Percentiles rank a stretch among this genome's conserved stretches.
Evolutionary conservation across 2,797 vertebrate species (phyloP).

Genomic region (Orientallactaga sibirica): DNA sequence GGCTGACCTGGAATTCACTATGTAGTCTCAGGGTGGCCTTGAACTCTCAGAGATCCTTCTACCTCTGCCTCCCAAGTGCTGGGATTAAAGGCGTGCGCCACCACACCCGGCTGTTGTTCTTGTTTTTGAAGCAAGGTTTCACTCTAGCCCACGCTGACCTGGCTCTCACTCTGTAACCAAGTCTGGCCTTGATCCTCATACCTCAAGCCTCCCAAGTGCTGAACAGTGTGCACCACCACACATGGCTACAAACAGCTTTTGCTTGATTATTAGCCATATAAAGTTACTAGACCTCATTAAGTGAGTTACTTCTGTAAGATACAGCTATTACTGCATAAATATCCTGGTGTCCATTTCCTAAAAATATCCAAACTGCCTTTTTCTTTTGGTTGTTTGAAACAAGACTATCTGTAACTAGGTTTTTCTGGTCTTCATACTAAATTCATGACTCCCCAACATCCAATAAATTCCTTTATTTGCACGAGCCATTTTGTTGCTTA

Average conservation of each 20-base stretch:
- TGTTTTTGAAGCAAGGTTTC: no score
- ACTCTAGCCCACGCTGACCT: no score
- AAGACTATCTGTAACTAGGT: neutral
- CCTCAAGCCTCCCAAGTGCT: no score
- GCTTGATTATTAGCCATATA: neutral
- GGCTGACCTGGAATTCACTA: no score
- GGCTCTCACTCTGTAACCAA: no score
- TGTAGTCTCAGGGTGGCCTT: no score
- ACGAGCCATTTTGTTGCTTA: constrained; percentile 29
- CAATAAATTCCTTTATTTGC: constrained; percentile 25
- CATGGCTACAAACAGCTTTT: neutral
- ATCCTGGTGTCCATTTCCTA: neutral
- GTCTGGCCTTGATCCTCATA: no score
- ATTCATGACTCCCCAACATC: neutral
- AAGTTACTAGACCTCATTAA: constrained; percentile 25
- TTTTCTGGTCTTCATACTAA: constrained; percentile 15
- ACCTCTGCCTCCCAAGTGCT: no score
- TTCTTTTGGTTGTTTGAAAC: neutral
- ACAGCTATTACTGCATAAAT: neutral
- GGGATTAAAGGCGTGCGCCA: no score
- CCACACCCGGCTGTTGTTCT: no score
- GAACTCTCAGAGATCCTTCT: no score
- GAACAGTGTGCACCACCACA: no score
- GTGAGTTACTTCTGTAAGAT: constrained; percentile 22
- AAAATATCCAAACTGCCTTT: neutral